Evolutionary conservation across 2,888 invertebrate genomes (phyloP), one percentile per base, ranked within the genome.

Genomic region (Bhutanitis thaidina): DNA sequence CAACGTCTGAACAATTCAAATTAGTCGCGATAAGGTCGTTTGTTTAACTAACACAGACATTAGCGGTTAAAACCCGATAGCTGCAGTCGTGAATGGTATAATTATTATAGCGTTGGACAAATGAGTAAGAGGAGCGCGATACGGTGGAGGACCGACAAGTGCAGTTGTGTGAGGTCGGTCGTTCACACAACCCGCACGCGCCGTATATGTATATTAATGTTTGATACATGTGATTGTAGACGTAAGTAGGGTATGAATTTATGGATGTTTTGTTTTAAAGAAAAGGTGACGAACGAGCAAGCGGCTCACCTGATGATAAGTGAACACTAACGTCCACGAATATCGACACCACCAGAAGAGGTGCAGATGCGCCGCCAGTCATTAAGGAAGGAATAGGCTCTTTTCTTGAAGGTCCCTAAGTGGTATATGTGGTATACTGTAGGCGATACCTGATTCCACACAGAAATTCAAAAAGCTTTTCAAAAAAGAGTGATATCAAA

Each of bases 101-200:
- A 40, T 41, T 34, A 30, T 27, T 52, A 32, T 47, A 37, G 40
- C 27, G 29, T 27, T 30, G 35, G 35, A 43, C 49, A 53, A 41
- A 49, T 27, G 45, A 45, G 44, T 44, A 40, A 53, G 35, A 53
- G 49, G 40, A 50, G 38, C 35, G 43, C 50, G 43, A 46, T 54
- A 51, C 35, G 40, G 29, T 43, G 49, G 38, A 47, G 52, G 54
- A 46, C 44, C 56, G 53, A 55, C 56, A 55, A 55, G 55, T 54
- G 56, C 58, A 61, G 61, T 60, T 64, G 58, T 61, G 52, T 62
- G 62, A 67, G 67, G 71, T 64, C 68, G 69, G 70, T 68, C 69
- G 58, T 71, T 74, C 67, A 69, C 71, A 60, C 57, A 50, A 38
- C 43, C 36, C 53, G 60, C 53, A 56, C 56, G 54, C 52, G 56